Conservation (phyloP, 2,888 invertebrate species). For the Drosophila infuscata region DNA sequence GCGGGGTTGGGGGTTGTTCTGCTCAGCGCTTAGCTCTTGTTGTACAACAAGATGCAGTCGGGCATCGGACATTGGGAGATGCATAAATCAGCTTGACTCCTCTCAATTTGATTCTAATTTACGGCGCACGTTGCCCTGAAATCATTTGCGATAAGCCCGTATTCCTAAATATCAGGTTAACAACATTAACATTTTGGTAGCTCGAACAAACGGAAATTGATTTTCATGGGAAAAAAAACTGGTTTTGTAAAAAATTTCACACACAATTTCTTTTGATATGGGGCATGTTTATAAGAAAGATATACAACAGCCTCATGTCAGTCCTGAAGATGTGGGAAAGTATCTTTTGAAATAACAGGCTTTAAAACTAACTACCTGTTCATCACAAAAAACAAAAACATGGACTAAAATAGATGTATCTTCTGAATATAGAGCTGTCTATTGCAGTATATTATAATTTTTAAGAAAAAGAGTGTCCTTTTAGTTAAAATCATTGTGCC, state of each 20-base stretch:
- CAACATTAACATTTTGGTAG: slow-evolving; percentile 30
- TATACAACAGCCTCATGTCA: not conserved
- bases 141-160: slow-evolving; percentile 56
- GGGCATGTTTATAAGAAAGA: not conserved
- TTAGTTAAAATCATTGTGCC: not conserved
- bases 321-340: not conserved
- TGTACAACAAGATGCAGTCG: slow-evolving; percentile 35
- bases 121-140: slow-evolving; percentile 52
- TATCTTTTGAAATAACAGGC: not conserved
- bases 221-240: slow-evolving; percentile 65
- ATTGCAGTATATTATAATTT: not conserved
- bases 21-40: slow-evolving; percentile 44
- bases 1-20: slow-evolving; percentile 24
- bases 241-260: slow-evolving; percentile 10
- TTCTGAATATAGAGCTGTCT: not conserved
- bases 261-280: not conserved
- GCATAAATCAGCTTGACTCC: slow-evolving; percentile 75
- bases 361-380: not conserved
- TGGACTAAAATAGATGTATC: no score
- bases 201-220: slow-evolving; percentile 52
- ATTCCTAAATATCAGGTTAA: slow-evolving; percentile 71
- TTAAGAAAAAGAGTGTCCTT: no score
- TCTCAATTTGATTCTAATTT: slow-evolving; percentile 76
- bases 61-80: slow-evolving; percentile 54
- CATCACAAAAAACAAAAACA: not conserved